Evolutionary conservation across 2,888 invertebrate species (phyloP).

Genomic region (Latrodectus elegans): DNA sequence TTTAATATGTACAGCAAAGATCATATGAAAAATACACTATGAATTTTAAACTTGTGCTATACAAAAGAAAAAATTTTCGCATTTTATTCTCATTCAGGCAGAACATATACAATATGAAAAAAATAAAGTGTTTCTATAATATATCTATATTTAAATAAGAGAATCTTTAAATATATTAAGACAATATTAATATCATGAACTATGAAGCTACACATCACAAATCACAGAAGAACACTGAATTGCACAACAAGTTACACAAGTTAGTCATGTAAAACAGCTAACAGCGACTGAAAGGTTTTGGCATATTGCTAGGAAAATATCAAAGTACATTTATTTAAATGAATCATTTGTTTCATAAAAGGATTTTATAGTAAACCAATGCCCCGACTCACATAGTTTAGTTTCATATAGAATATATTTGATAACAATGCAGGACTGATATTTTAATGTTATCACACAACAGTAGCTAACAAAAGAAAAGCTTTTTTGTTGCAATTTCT

Average conservation of each 20-base stretch:
- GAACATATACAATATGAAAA: slow-evolving; percentile 63
- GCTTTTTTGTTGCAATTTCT: slow-evolving; percentile 16
- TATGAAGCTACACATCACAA: slow-evolving; percentile 66
- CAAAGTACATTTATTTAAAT: slow-evolving; percentile 46
- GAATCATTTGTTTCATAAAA: slow-evolving; percentile 23
- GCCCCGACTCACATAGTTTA: neutral
- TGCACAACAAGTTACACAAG: slow-evolving; percentile 68
- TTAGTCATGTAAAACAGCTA: slow-evolving; percentile 67
- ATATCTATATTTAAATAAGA: slow-evolving; percentile 66
- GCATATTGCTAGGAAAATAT: slow-evolving; percentile 58
- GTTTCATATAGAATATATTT: slow-evolving; percentile 18
- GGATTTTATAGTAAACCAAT: slow-evolving; percentile 1
- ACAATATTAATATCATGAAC: slow-evolving; percentile 59
- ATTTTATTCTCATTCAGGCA: slow-evolving; percentile 24
- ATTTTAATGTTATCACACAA: slow-evolving; percentile 47
- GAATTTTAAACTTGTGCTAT: slow-evolving; percentile 67
- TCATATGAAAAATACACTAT: slow-evolving; percentile 69
- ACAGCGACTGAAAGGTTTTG: slow-evolving; percentile 61
- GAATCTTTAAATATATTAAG: slow-evolving; percentile 59
- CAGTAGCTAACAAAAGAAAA: slow-evolving; percentile 25
- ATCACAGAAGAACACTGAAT: slow-evolving; percentile 69
- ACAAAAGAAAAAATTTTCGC: slow-evolving; percentile 50
- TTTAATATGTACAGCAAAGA: slow-evolving; percentile 68
- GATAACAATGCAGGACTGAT: slow-evolving; percentile 26
- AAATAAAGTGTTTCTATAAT: slow-evolving; percentile 58